phyloP scores from a whole-genome alignment of 2,797 vertebrate species.

The Lycodopsis pacificus region DNA sequence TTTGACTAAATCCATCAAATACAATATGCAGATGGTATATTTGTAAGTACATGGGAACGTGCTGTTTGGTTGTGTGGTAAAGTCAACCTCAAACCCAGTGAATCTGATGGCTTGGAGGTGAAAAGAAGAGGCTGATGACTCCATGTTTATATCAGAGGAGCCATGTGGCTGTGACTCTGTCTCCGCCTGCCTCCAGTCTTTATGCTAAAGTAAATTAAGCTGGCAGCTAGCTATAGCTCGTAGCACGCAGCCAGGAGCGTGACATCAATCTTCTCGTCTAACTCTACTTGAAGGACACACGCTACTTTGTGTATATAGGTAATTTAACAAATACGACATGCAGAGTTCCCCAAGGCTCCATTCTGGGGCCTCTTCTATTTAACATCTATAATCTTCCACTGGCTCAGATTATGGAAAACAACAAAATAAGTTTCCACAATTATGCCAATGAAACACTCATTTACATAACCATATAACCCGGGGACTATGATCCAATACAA shows the following conservation, averaged over 20 bases:
- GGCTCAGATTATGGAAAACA: neutral
- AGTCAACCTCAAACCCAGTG: neutral
- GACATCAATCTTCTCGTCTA: neutral
- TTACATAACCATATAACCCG: neutral
- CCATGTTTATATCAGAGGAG: neutral
- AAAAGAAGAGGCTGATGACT: neutral
- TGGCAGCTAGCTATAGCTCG: neutral
- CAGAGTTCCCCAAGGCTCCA: neutral
- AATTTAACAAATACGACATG: neutral
- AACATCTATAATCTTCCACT: neutral
- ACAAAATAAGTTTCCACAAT: neutral
- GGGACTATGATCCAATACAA: neutral
- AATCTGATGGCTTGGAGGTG: neutral
- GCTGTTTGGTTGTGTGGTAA: neutral
- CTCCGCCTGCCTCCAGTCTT: neutral
- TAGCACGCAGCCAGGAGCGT: neutral
- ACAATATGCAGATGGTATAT: neutral
- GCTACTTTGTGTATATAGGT: neutral
- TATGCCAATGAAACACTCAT: neutral
- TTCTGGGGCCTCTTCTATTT: neutral
- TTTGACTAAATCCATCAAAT: neutral
- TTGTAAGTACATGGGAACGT: neutral
- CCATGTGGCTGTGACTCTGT: neutral
- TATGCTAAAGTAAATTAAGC: slow-evolving; percentile 3
- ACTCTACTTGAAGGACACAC: neutral